Conservation (phyloP, 2,888 invertebrate genomes). For the Lasius platythorax region DNA sequence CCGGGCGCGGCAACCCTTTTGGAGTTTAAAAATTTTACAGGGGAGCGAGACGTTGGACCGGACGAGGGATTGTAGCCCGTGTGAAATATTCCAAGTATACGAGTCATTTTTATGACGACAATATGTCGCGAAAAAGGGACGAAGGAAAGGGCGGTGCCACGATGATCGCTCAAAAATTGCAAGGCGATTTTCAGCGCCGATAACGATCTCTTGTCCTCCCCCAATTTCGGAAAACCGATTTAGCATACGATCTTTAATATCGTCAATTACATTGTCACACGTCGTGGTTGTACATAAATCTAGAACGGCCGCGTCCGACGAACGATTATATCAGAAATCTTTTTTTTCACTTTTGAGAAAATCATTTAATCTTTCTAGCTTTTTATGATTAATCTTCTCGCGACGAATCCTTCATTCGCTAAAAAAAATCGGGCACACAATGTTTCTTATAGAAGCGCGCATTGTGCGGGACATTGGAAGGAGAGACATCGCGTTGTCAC, state of each 20-base stretch:
- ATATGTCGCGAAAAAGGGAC: slow-evolving; percentile 66
- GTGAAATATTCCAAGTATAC: slow-evolving; percentile 71
- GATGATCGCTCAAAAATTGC: slow-evolving; percentile 63
- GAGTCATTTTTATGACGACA: slow-evolving; percentile 67
- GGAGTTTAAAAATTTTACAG: slow-evolving; percentile 80
- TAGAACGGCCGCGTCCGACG: not conserved
- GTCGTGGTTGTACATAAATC: not conserved
- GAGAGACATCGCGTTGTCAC: slow-evolving; percentile 34
- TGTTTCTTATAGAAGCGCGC: not conserved
- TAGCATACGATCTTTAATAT: not conserved
- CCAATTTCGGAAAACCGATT: slow-evolving; percentile 29
- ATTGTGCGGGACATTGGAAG: slow-evolving; percentile 27
- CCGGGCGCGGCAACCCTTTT: slow-evolving; percentile 77
- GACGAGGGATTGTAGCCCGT: slow-evolving; percentile 60
- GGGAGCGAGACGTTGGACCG: slow-evolving; percentile 48
- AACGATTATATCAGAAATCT: not conserved
- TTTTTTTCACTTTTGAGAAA: not conserved
- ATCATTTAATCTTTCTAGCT: not conserved
- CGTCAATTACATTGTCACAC: not conserved
- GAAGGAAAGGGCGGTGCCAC: slow-evolving; percentile 40
- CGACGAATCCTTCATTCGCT: not conserved
- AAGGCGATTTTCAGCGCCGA: slow-evolving; percentile 29
- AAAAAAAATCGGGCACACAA: not conserved
- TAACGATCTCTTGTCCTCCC: not conserved
- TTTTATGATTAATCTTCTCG: not conserved